A percentile compares a stretch with the other conserved stretches of the same genome.
phyloP scores from a whole-genome alignment of 2,797 vertebrate species.

The Anabacerthia variegaticeps region DNA sequence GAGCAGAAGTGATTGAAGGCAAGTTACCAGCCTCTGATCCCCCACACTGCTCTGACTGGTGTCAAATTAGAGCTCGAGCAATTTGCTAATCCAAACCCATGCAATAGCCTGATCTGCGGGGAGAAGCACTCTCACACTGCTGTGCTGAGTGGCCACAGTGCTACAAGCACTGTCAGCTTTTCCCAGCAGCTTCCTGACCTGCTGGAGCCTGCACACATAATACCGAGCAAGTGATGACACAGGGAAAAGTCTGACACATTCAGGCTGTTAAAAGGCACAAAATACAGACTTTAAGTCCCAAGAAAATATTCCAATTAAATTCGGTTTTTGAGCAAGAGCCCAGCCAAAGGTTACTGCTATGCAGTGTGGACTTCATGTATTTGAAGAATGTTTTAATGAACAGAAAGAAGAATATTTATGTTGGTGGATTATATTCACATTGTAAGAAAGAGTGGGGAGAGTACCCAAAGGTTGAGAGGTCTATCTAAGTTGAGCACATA shows the following conservation, averaged over 20 bases:
- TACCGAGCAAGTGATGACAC: not conserved
- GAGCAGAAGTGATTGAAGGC: not conserved
- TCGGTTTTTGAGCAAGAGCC: not conserved
- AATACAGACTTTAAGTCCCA: not conserved
- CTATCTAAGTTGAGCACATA: not conserved
- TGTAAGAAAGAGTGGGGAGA: not conserved
- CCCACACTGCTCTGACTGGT: not conserved
- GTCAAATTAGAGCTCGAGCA: not conserved
- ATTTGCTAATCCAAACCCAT: not conserved
- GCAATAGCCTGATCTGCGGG: not conserved
- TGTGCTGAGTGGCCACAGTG: not conserved
- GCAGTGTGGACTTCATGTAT: not conserved
- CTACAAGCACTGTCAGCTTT: not conserved
- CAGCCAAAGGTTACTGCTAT: not conserved
- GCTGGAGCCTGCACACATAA: not conserved
- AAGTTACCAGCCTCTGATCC: not conserved
- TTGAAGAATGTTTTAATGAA: not conserved
- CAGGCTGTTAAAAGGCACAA: not conserved
- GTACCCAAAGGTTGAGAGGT: not conserved
- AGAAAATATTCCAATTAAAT: not conserved
- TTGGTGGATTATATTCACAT: not conserved
- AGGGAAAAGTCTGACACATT: not conserved
- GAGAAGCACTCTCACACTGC: not conserved
- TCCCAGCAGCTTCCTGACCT: constrained; percentile 16
- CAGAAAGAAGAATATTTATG: constrained; percentile 1